Conservation (phyloP, 2,888 invertebrate genomes). For the Aromia moschata region DNA sequence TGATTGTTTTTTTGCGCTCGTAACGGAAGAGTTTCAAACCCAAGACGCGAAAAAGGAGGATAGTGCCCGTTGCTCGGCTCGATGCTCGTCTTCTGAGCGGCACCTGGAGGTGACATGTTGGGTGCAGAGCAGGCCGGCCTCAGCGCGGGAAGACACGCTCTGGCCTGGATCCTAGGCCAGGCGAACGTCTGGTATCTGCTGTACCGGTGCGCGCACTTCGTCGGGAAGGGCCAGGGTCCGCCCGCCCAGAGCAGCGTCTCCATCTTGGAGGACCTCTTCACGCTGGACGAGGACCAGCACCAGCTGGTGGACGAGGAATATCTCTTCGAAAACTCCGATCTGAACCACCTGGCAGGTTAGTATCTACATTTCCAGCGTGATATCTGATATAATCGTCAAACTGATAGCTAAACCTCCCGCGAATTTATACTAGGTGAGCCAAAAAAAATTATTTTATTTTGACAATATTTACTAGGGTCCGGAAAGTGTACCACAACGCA, state of each 20-base stretch:
- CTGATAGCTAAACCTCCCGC: too few relatives aligned
- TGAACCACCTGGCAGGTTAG: slow-evolving; percentile 22
- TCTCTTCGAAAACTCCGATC: slow-evolving; percentile 14
- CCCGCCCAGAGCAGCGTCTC: slow-evolving; percentile 60
- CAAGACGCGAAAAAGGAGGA: too few relatives aligned
- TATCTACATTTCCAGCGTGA: too few relatives aligned
- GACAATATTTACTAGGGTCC: too few relatives aligned
- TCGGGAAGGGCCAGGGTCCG: slow-evolving; percentile 59
- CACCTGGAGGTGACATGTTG: slow-evolving; percentile 53
- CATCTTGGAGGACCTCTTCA: slow-evolving; percentile 75
- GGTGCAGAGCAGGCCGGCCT: slow-evolving; percentile 55
- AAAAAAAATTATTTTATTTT: too few relatives aligned
- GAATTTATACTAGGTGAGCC: too few relatives aligned
- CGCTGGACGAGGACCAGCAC: slow-evolving; percentile 57
- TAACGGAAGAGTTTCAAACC: too few relatives aligned
- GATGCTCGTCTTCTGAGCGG: slow-evolving; percentile 6
- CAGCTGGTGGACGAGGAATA: slow-evolving; percentile 38
- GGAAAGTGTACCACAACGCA: too few relatives aligned
- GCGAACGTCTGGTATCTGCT: slow-evolving; percentile 70
- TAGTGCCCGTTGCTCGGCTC: not conserved
- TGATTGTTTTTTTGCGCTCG: too few relatives aligned
- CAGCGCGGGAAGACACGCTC: slow-evolving; percentile 55
- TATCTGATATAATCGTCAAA: too few relatives aligned
- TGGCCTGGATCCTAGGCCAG: slow-evolving; percentile 72
- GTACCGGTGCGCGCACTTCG: slow-evolving; percentile 70